These are phyloP conservation scores for Pavo muticus DNA, from an alignment of 2,113 vertebrate species.

Conservation along the genomic window DNA sequence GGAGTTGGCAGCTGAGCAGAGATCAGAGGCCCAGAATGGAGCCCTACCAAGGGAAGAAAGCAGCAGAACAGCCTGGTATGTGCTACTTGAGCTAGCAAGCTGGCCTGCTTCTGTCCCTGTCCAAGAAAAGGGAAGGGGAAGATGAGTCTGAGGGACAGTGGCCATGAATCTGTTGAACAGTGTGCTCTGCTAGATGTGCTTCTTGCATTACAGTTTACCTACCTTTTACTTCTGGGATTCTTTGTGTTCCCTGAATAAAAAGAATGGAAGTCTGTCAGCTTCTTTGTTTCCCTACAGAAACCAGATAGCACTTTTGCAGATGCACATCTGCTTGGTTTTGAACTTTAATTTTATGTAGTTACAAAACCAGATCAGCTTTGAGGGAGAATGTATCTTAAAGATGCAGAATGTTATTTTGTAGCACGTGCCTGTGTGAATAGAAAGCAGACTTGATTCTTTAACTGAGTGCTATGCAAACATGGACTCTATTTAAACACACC, in stretches of 20 bases:
- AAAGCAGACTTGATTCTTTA: neutral
- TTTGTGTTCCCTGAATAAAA: neutral
- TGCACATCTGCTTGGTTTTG: fast-evolving
- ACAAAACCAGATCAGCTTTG: neutral
- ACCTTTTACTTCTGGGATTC: neutral
- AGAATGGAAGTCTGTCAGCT: neutral
- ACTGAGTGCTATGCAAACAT: fast-evolving
- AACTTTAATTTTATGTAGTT: neutral
- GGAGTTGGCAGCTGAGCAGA: neutral
- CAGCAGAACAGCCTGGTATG: neutral
- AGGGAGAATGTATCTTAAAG: neutral
- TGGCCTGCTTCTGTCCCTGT: neutral
- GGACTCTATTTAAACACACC: fast-evolving
- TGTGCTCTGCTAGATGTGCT: neutral
- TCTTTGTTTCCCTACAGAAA: neutral
- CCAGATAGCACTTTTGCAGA: fast-evolving
- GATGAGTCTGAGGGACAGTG: neutral
- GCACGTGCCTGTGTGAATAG: fast-evolving
- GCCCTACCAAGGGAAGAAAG: neutral
- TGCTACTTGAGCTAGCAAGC: neutral
- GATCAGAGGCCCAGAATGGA: neutral
- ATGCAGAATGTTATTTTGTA: fast-evolving
- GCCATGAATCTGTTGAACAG: neutral
- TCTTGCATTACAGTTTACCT: neutral
- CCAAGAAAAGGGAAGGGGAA: neutral